Evolutionary conservation across 1,140 invertebrate species (phyloP).

Genomic region (Rhopalosiphum maidis): DNA sequence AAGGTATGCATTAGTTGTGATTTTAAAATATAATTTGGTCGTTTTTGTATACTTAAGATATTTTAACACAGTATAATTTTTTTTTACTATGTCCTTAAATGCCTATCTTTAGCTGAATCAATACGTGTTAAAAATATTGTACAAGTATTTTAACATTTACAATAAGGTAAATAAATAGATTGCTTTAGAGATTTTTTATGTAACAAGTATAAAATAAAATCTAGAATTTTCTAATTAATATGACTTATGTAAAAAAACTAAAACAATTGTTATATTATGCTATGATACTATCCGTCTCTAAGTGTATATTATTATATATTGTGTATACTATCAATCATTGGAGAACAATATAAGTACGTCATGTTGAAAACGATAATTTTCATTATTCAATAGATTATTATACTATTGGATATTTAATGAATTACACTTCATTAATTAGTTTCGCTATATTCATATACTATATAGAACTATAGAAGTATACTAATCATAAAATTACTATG

Average conservation of each 20-base stretch:
- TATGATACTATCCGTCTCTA: background rate
- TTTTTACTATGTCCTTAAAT: background rate
- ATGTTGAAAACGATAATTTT: background rate
- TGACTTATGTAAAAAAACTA: conserved; percentile 6
- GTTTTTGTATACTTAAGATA: background rate
- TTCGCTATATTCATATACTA: background rate
- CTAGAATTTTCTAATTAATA: background rate
- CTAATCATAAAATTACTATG: background rate
- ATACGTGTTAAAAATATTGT: background rate
- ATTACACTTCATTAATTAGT: conserved; percentile 23
- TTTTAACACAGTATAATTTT: background rate
- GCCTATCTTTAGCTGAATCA: background rate
- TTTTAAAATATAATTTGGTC: background rate
- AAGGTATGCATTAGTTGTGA: background rate
- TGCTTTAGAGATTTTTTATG: background rate
- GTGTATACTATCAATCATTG: background rate
- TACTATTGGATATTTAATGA: background rate
- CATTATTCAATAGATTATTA: conserved; percentile 20
- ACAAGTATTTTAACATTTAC: background rate
- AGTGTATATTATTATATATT: background rate
- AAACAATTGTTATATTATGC: background rate
- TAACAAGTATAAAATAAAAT: background rate
- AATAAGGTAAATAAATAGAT: background rate
- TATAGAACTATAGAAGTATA: background rate
- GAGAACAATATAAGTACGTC: background rate